Base-by-base conservation (phyloP, 2,797 vertebrate genomes). In the Hydrolagus colliei region DNA sequence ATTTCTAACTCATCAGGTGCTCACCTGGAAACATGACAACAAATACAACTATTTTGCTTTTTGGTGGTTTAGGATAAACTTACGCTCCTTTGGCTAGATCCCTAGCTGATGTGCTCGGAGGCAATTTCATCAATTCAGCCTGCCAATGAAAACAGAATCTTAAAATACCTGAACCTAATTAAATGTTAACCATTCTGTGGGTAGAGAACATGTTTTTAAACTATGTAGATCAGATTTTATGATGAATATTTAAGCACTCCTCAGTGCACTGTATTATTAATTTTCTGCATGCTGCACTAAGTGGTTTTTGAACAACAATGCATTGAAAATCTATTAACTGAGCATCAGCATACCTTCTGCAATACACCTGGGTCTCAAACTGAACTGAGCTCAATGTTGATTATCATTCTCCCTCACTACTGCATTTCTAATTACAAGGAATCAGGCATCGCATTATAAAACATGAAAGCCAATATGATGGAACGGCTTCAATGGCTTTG, bases 401-500 rank as follows among this genome's bases (percentile, higher is more conserved):
- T 63, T 65, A 65, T 61, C 77, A 79, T 11, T 35, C 65, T 67
- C 27, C 78, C 16, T 2, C 9, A 3, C 14, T 13, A 27, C 12
- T 12, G 9, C 65, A 80, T 67, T 16, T 80, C 22, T 14, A 13
- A 32, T 13, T 22, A 12, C 12, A 65, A 65, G 16, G 16, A 2
- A 9, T 52, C 27, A 67, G 22, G 78, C 61, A 65, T 32, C n/a
- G 27, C 61, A 65, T n/a, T 16, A 67, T 8, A 63, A 80, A 80
- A 35, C 32, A 27, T 63, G 78, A 80, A 80, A 80, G 41, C 3
- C 41, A 6, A 27, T 10, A 27, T 63, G 78, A 80, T 16, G 63
- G 77, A 80, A 80, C 16, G 78, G 18, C 9, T 65, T 80, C 78
- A 65, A 80, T 63, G 65, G 12, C 12, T 14, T 27, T 80, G 78